Conservation (phyloP, 2,113 vertebrate species). For the Phodopus roborovskii region DNA sequence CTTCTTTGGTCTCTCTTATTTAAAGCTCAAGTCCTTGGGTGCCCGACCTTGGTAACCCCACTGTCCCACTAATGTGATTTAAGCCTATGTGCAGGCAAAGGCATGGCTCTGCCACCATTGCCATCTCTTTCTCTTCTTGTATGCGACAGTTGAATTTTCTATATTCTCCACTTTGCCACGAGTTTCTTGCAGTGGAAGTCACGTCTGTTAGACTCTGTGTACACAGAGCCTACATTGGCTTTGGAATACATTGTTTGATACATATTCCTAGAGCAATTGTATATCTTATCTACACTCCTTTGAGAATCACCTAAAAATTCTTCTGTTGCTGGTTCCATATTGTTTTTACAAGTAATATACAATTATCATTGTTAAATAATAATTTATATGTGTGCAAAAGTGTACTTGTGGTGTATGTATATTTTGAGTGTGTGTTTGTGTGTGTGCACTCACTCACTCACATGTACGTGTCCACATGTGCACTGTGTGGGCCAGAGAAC, state of each 20-base stretch:
- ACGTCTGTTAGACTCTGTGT: neutral
- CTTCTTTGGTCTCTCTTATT: neutral
- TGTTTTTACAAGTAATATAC: neutral
- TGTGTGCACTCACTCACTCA: too few relatives aligned
- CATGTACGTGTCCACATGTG: neutral
- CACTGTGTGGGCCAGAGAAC: neutral
- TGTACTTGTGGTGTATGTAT: neutral
- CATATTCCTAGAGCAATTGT: neutral
- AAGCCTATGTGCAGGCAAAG: neutral
- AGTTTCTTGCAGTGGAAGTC: neutral
- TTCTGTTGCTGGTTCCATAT: neutral
- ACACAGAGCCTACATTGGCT: neutral
- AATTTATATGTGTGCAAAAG: neutral
- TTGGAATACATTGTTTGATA: neutral
- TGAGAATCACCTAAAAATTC: neutral
- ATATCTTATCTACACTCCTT: neutral
- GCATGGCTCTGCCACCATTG: neutral
- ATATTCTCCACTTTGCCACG: neutral
- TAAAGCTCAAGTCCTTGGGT: neutral
- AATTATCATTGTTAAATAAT: constrained; percentile 1
- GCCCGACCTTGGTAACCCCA: neutral
- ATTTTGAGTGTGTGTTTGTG: neutral
- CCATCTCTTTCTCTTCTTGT: neutral
- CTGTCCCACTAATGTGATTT: neutral
- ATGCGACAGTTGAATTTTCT: neutral